Conservation (phyloP, 2,113 vertebrate species). For the Pituophis catenifer region DNA sequence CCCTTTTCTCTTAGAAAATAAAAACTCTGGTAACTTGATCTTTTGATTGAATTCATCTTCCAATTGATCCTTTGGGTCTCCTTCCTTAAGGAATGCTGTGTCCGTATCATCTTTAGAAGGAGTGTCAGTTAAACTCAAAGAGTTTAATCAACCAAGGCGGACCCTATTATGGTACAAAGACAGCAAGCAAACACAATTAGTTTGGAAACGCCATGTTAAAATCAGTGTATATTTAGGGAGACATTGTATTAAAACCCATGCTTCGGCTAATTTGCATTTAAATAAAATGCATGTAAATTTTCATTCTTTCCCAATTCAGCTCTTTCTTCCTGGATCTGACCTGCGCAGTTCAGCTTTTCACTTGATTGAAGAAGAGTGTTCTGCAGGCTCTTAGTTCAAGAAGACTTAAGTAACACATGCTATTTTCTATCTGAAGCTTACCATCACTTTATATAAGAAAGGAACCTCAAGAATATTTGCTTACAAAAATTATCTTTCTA, state of each 20-base stretch:
- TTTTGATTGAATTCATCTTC: background rate
- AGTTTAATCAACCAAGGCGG: background rate
- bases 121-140: background rate
- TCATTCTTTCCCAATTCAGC: background rate
- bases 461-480: background rate
- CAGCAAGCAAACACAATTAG: background rate
- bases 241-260: background rate
- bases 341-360: background rate
- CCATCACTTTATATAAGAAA: background rate
- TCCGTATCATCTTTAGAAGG: background rate
- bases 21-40: background rate
- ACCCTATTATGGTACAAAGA: background rate
- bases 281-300: background rate
- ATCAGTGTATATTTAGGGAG: background rate
- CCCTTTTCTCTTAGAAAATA: background rate
- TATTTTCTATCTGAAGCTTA: background rate
- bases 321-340: background rate
- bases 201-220: background rate
- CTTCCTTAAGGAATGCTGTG: background rate
- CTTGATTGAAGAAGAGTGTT: background rate
- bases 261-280: background rate
- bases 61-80: background rate
- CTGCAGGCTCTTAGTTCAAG: background rate
- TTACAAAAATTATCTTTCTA: background rate
- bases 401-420: background rate